Conservation (phyloP, 1,140 invertebrate genomes). For the Leptinotarsa undecemlineata region DNA sequence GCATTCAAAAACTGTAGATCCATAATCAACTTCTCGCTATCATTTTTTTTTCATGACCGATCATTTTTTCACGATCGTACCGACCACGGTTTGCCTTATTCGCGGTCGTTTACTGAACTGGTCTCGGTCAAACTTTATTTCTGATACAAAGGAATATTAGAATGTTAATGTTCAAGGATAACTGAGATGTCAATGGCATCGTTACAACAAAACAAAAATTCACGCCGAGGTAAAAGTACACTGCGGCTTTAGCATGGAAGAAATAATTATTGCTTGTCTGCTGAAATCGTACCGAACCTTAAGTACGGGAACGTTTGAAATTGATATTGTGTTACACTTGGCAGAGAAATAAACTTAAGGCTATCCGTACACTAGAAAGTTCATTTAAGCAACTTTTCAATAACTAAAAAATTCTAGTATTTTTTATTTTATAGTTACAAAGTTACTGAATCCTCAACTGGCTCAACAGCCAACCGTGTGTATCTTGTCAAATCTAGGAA, state of each 20-base stretch:
- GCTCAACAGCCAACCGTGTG: too few relatives aligned
- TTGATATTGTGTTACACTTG: neutral
- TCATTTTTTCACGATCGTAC: neutral
- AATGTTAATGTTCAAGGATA: conserved; percentile 29
- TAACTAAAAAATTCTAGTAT: too few relatives aligned
- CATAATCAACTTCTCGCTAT: neutral
- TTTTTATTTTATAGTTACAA: too few relatives aligned
- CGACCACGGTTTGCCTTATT: neutral
- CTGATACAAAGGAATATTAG: conserved; percentile 28
- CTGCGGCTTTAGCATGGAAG: neutral
- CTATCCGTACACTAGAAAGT: too few relatives aligned
- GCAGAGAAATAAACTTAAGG: neutral
- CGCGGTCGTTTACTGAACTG: conserved; percentile 8
- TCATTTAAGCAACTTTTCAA: too few relatives aligned
- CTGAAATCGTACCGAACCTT: neutral
- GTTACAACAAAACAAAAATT: conserved; percentile 20
- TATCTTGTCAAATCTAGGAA: too few relatives aligned
- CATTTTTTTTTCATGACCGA: neutral
- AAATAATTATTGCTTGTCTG: conserved; percentile 18
- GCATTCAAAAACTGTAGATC: neutral
- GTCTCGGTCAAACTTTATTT: conserved; percentile 19
- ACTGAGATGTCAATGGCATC: conserved; percentile 28
- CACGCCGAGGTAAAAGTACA: conserved; percentile 18
- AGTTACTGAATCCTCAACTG: too few relatives aligned
- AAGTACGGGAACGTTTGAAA: neutral